These are phyloP conservation scores for Morpho achilles DNA, from an alignment of 2,888 invertebrate genomes.

Conservation along the genomic window DNA sequence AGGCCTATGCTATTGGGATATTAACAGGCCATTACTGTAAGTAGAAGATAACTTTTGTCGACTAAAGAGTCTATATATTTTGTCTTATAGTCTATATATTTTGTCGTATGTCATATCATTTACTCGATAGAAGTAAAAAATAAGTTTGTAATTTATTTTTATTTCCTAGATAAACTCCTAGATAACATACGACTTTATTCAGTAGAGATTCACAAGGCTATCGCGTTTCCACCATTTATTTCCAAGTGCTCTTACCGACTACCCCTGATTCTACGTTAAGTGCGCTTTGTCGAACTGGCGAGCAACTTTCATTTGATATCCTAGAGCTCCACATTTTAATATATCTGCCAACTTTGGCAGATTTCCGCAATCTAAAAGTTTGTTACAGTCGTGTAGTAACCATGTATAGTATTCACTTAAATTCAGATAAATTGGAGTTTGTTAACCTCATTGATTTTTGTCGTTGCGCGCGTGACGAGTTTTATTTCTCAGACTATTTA, in stretches of 20 bases:
- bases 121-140: too few species aligned
- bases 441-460: neutral
- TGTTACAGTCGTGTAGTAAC: slow-evolving; percentile 22
- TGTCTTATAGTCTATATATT: too few species aligned
- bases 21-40: too few species aligned
- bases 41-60: too few species aligned
- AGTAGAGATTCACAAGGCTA: slow-evolving; percentile 55
- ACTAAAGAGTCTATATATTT: too few species aligned
- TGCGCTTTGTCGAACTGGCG: slow-evolving; percentile 50
- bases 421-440: slow-evolving; percentile 2
- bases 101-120: too few species aligned
- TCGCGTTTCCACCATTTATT: slow-evolving; percentile 58
- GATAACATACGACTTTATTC: slow-evolving; percentile 52
- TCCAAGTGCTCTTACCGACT: slow-evolving; percentile 53
- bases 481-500: too few species aligned
- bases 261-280: slow-evolving; percentile 58
- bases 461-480: too few species aligned
- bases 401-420: slow-evolving; percentile 18
- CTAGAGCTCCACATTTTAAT: slow-evolving; percentile 47
- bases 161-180: neutral
- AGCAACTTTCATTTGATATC: slow-evolving; percentile 40
- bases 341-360: slow-evolving; percentile 41
- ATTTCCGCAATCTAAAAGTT: slow-evolving; percentile 34
- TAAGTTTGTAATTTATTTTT: neutral
- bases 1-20: too few species aligned